Evolutionary conservation across 2,888 invertebrate genomes (phyloP), one percentile per base, ranked within the genome.

Genomic region (Volucella inanis): DNA sequence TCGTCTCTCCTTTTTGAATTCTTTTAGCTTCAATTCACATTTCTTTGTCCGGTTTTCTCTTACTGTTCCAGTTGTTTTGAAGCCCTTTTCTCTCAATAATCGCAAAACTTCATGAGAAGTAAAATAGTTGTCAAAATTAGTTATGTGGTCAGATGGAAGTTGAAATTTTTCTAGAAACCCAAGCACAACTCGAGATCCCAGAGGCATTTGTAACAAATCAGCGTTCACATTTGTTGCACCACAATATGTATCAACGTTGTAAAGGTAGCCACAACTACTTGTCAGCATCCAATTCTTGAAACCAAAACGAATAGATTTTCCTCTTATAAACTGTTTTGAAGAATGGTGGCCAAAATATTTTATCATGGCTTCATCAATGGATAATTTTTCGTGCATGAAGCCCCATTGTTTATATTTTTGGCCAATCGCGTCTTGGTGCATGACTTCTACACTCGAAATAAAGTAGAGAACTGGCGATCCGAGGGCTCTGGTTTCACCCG

Each of bases 221-320:
- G 43, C 45, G 18, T 61, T 45, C 18, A 61, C 18, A 61, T 43
- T 59, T 59, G 43, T 59, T 59, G 59, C 43, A 43, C 59, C 59
- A 59, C 14, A 59, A 57, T 45, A 49, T 18, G 38, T 57, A 39
- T 70, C 39, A 50, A 55, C 47, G 57, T 54, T 59, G 39, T 64
- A 64, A 50, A 64, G 11, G 14, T 39, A 64, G 38, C 15, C 18
- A 50, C 50, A 64, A 64, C 64, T 64, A 39, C 64, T 64, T 15
- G 64, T 49, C 39, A 64, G 38, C 50, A 50, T 64, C 49, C 64
- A 64, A 15, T 50, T 68, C 15, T 54, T 70, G 55, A 70, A 57
- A 12, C 41, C 11, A n/a, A n/a, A n/a, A n/a, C n/a, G n/a, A n/a
- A n/a, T n/a, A n/a, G n/a, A n/a, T n/a, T n/a, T n/a, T n/a, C 50